Evolutionary conservation across 2,113 vertebrate species (phyloP).

Genomic region (Hippocampus comes): DNA sequence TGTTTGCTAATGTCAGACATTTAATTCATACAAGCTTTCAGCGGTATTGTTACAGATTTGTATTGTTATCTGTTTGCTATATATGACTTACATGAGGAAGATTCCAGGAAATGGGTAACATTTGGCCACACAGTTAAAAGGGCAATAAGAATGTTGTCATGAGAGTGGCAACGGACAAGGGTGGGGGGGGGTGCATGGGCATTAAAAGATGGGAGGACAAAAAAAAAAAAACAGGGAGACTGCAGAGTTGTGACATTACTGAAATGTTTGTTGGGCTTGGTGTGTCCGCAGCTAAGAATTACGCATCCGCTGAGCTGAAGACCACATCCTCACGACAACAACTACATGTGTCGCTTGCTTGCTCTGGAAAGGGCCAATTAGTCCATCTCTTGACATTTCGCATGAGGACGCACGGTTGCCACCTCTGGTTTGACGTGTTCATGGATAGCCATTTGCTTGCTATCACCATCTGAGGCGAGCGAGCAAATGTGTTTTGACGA

Average conservation of each 20-base stretch:
- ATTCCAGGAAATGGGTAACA: neutral
- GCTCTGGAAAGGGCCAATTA: conserved; percentile 5
- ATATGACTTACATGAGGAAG: no score
- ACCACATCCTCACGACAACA: conserved; percentile 37
- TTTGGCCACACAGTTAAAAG: neutral
- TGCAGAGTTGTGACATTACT: conserved; percentile 49
- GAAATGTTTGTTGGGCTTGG: conserved; percentile 51
- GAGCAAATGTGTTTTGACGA: conserved; percentile 43
- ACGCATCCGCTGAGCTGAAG: conserved; percentile 34
- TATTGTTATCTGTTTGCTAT: no score
- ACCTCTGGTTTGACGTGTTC: conserved; percentile 14
- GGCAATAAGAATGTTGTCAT: neutral
- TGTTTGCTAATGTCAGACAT: neutral
- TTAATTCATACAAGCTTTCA: neutral
- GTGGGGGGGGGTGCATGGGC: no score
- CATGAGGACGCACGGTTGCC: conserved; percentile 8
- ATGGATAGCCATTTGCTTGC: conserved; percentile 21
- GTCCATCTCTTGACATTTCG: conserved; percentile 18
- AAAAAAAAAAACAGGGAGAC: conserved; percentile 8
- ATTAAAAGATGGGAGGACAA: neutral
- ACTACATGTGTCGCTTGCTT: conserved; percentile 2
- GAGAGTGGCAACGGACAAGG: neutral
- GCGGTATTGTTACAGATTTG: neutral
- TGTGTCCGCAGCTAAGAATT: conserved; percentile 20
- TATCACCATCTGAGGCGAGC: conserved; percentile 18